Evolutionary conservation across 2,888 invertebrate genomes (phyloP).

Genomic region (Odontocerum albicorne): DNA sequence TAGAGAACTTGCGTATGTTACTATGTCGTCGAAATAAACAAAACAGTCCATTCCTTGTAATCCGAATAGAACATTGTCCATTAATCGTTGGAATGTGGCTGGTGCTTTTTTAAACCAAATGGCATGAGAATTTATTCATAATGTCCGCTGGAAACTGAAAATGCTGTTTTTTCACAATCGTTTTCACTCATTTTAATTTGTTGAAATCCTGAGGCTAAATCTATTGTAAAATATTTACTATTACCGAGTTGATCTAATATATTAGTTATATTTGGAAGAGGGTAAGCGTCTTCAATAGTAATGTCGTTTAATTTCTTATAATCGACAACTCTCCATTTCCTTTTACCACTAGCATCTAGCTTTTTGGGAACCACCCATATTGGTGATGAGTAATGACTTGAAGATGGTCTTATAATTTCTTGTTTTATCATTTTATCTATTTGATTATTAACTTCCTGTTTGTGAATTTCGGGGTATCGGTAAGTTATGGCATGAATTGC

Average conservation of each 20-base stretch:
- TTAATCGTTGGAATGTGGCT: neutral
- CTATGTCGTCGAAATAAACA: neutral
- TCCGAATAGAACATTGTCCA: neutral
- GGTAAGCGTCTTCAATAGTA: neutral
- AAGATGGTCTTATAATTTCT: constrained; percentile 40
- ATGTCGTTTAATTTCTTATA: neutral
- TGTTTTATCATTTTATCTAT: constrained; percentile 40
- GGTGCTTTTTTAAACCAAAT: neutral
- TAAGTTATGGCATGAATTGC: constrained; percentile 36
- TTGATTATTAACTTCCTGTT: constrained; percentile 42
- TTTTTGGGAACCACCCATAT: constrained; percentile 42
- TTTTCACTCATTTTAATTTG: neutral
- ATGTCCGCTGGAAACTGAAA: neutral
- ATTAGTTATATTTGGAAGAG: neutral
- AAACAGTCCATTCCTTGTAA: neutral
- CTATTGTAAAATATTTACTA: neutral
- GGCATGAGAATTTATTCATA: neutral
- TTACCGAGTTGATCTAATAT: neutral
- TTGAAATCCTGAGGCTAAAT: neutral
- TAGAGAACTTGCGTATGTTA: neutral
- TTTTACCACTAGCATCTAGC: constrained; percentile 39
- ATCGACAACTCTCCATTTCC: constrained; percentile 37
- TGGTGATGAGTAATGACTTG: constrained; percentile 38
- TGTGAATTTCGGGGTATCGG: constrained; percentile 42
- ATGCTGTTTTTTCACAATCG: neutral